Conservation (phyloP, 2,888 invertebrate genomes). For the Byasa hedistus region DNA sequence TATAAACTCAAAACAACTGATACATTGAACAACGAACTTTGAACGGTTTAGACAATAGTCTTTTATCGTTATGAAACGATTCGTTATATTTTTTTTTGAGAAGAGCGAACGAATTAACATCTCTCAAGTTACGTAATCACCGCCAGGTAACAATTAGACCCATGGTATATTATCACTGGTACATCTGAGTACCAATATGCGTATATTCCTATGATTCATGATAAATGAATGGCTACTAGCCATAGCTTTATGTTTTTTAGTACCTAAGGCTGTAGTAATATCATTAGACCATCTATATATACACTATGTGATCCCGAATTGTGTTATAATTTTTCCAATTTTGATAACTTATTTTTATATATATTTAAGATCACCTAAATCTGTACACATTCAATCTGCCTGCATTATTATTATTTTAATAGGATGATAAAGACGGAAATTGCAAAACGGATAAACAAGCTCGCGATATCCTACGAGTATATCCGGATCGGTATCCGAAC, state of each 20-base stretch:
- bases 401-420: neutral
- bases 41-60: neutral
- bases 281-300: too few species aligned
- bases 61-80: neutral
- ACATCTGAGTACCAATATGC: too few species aligned
- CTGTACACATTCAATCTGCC: neutral
- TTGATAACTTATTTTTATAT: neutral
- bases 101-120: neutral
- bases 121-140: neutral
- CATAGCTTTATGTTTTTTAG: too few species aligned
- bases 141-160: neutral
- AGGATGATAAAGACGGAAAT: neutral
- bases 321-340: neutral
- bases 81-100: neutral
- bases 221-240: too few species aligned
- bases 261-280: too few species aligned
- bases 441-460: neutral
- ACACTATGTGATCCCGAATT: too few species aligned
- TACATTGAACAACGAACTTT: neutral
- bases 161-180: too few species aligned
- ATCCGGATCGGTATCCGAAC: conserved; percentile 12
- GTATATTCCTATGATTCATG: too few species aligned
- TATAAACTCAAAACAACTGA: conserved; percentile 14
- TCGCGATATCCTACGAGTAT: conserved; percentile 10
- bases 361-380: neutral